phyloP scores from a whole-genome alignment of 2,113 vertebrate genomes.

The Pomatostomus ruficeps region DNA sequence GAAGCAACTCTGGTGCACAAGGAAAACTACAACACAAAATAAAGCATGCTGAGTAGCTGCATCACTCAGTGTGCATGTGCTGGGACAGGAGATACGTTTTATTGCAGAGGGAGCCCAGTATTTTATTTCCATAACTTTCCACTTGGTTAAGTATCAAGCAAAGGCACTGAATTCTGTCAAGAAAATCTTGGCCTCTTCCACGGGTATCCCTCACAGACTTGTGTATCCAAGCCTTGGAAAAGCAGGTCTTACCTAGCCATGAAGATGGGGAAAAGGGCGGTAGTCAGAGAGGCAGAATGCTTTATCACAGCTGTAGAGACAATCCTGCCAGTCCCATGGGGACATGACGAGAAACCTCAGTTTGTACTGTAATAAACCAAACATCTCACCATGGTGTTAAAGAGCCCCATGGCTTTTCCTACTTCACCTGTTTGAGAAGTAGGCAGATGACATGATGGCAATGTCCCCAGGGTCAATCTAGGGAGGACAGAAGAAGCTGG shows the following conservation, averaged over 20 bases:
- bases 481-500: not conserved
- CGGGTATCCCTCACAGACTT: not conserved
- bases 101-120: not conserved
- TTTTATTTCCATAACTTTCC: not conserved
- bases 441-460: not conserved
- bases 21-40: not conserved
- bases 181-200: not conserved
- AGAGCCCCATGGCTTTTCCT: not conserved
- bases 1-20: not conserved
- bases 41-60: not conserved
- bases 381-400: not conserved
- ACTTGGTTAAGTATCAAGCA: not conserved
- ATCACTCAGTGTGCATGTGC: accelerated
- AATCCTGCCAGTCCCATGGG: not conserved
- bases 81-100: not conserved
- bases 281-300: not conserved
- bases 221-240: not conserved
- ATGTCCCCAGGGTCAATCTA: not conserved
- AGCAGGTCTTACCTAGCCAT: not conserved
- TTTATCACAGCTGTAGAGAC: not conserved
- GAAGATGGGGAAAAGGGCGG: not conserved
- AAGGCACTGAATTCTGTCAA: not conserved
- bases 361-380: not conserved
- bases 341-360: not conserved
- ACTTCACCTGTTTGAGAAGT: not conserved